Evolutionary conservation across 23 tunicate species (phyloP).

Genomic region (Corella eumyota): DNA sequence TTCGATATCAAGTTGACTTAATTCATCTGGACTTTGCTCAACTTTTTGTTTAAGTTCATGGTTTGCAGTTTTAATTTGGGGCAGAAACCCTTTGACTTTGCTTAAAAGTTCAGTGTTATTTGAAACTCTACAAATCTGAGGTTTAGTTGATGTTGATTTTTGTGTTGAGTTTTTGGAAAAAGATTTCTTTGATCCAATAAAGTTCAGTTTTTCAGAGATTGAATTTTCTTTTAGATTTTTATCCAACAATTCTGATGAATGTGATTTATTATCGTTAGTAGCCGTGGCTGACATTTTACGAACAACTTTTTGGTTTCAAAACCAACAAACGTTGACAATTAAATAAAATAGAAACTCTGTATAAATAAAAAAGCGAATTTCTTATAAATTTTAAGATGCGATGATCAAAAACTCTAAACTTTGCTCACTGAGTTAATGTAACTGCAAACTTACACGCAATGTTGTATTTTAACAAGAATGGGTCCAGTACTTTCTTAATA

Average conservation of each 20-base stretch:
- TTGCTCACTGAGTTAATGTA: too few species aligned
- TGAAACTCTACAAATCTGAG: neutral
- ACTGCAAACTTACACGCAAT: too few species aligned
- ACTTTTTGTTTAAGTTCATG: constrained; percentile 2
- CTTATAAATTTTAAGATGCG: too few species aligned
- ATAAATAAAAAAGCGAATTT: too few species aligned
- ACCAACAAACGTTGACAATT: too few species aligned
- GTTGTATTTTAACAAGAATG: too few species aligned
- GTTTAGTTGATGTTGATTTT: neutral
- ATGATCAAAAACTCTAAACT: too few species aligned
- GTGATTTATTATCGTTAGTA: too few species aligned
- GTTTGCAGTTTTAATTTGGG: constrained; percentile 36
- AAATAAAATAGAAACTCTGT: too few species aligned
- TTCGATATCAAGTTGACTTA: constrained; percentile 35
- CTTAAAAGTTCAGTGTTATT: neutral
- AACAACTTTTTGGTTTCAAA: too few species aligned
- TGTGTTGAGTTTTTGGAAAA: neutral
- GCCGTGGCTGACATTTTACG: too few species aligned
- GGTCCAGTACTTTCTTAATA: too few species aligned
- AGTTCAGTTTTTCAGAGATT: constrained; percentile 5
- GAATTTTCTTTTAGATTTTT: constrained; percentile 1
- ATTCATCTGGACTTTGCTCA: neutral
- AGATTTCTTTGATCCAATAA: neutral
- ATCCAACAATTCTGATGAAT: constrained; percentile 20
- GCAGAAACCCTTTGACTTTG: constrained; percentile 51